Base-by-base conservation (phyloP, 92 coral and sea anemone genomes). In the Scolanthus callimorphus region DNA sequence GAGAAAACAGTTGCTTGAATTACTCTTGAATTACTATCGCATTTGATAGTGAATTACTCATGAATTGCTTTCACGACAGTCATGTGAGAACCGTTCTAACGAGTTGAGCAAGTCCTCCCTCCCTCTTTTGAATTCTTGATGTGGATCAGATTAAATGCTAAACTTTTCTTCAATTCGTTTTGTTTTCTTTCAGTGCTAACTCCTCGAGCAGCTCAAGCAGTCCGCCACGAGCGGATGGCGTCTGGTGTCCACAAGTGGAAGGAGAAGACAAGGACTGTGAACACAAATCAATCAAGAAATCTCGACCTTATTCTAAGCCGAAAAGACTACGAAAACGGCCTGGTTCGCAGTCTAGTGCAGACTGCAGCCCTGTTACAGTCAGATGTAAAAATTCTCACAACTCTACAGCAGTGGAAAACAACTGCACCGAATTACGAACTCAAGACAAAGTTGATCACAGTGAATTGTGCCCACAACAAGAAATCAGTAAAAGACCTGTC, bases 141-240 rank as follows among this genome's bases (percentile, higher is more conserved):
- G n/a, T n/a, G n/a, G n/a, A n/a, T n/a, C n/a, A n/a, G n/a, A n/a
- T n/a, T n/a, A n/a, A n/a, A n/a, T n/a, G n/a, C n/a, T n/a, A n/a
- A n/a, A n/a, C n/a, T n/a, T n/a, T n/a, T n/a, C n/a, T n/a, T n/a
- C n/a, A n/a, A n/a, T n/a, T n/a, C 15, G 27, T 24, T 0, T 24
- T 38, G 22, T 49, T 9, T 53, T 17, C 29, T 17, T 65, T 11
- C 55, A 86, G 95, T 30, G 85, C 88, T 2, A 86, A 86, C 61
- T 81, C 89, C 11, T 81, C 95, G 1, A 86, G 95, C 34, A 86
- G 95, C 55, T 86, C 95, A 30, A 71, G 89, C 38, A 86, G 95
- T 47, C 95, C 89, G 0, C 79, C 89, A 9, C 74, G 79, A 29
- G 77, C 65, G 25, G 52, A 54, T 22, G 51, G 67, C 19, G n/a